Evolutionary conservation across 2,797 vertebrate species (phyloP).

Genomic region (Anabas testudineus): DNA sequence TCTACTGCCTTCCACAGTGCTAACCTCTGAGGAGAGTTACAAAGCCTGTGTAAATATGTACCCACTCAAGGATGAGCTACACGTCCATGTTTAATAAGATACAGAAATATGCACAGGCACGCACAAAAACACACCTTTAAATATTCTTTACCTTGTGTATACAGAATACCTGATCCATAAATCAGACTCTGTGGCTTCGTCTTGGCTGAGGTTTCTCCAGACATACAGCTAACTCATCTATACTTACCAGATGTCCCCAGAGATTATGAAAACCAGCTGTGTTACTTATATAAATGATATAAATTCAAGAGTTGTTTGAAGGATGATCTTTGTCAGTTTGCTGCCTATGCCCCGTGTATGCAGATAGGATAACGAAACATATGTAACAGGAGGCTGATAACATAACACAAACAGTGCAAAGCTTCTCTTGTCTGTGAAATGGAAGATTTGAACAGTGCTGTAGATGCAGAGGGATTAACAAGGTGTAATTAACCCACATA

Average conservation of each 20-base stretch:
- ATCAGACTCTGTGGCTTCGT: neutral
- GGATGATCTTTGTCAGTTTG: conserved; percentile 5
- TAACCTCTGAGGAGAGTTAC: conserved; percentile 20
- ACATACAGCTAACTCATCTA: neutral
- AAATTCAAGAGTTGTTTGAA: conserved; percentile 3
- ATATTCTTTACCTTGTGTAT: neutral
- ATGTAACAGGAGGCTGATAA: conserved; percentile 11
- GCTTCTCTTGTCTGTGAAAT: conserved; percentile 35
- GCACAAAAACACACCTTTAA: conserved; percentile 12
- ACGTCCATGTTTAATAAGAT: conserved; percentile 25
- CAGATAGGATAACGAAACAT: neutral
- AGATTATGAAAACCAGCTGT: conserved; percentile 3
- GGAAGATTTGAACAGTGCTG: conserved; percentile 16
- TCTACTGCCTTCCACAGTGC: neutral
- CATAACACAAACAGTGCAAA: conserved; percentile 33
- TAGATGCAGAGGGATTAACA: conserved; percentile 54
- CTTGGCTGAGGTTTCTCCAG: neutral
- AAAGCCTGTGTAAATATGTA: conserved; percentile 45
- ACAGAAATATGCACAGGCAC: conserved; percentile 31
- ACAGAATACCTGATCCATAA: conserved; percentile 2
- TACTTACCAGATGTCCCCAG: neutral
- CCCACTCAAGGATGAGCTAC: conserved; percentile 21
- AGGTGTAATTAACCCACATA: conserved; percentile 70
- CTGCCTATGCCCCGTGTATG: neutral
- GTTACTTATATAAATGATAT: conserved; percentile 5